Base-by-base conservation (phyloP, 2,888 invertebrate genomes). In the Acheta domesticus region DNA sequence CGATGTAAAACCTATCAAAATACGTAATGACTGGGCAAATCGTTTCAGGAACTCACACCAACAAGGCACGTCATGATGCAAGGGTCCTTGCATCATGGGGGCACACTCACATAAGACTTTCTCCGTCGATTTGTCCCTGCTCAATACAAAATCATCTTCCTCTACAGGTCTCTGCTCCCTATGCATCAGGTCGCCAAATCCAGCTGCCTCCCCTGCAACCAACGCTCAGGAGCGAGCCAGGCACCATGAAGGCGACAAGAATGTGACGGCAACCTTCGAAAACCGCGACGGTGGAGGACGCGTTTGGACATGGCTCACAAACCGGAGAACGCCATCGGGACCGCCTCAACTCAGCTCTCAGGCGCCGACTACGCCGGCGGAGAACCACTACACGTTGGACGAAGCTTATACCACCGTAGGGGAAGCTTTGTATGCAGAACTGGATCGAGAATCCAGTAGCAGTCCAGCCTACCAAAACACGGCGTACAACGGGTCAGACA, bases 331-430 rank as follows among this genome's bases (percentile, higher is more conserved):
- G 3, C 19, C 81, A 4, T 49, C 81, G 2, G 77, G 76, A 12
- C 78, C 78, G 11, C 50, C 80, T 16, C 78, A 78, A 21, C 78
- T 78, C 21, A 75, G 76, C 23, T 48, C 75, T 77, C 78, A 86
- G 85, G 83, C 86, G 86, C 82, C 86, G 85, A 84, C 86, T 89
- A 62, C 88, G 88, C 75, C 87, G 87, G 91, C 90, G 19, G 92
- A 92, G 86, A 93, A 93, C 85, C 92, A 93, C 85, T 93, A 93
- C 85, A 93, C 92, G 11, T 91, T 92, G 91, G 92, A 92, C 82
- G 91, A 91, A 84, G 89, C 89, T 19, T 90, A 90, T 83, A 89
- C 89, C 85, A 88, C 88, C 82, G 89, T 88, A 86, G 82, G 81
- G 23, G 91, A 91, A 84, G 92, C 92, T 1, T 88, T 93, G 20